These are phyloP conservation scores for Megaustenia siamemsis DNA, from an alignment of 2,888 invertebrate species.

Conservation along the genomic window DNA sequence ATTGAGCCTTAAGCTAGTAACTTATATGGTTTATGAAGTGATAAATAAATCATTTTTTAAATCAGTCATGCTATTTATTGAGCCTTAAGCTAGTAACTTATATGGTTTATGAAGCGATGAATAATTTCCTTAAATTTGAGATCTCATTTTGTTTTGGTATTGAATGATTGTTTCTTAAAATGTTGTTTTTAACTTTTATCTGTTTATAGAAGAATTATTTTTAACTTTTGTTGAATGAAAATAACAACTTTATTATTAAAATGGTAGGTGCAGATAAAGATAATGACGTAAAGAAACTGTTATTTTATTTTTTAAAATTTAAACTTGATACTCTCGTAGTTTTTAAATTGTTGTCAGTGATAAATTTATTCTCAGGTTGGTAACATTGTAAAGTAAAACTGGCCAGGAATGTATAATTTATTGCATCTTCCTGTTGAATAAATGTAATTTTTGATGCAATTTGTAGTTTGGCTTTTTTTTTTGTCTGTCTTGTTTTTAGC, in stretches of 20 bases:
- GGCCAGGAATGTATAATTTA: background rate
- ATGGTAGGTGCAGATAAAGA: too few relatives aligned
- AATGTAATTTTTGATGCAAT: conserved; percentile 11
- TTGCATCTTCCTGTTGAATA: background rate
- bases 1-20: too few relatives aligned
- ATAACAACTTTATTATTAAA: too few relatives aligned
- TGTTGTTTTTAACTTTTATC: too few relatives aligned
- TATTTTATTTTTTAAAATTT: background rate
- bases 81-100: background rate
- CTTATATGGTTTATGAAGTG: background rate
- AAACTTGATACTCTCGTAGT: background rate
- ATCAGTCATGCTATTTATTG: background rate
- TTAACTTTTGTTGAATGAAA: too few relatives aligned
- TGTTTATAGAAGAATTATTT: too few relatives aligned
- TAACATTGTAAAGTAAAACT: too few relatives aligned
- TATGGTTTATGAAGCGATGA: background rate
- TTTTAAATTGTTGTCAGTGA: background rate
- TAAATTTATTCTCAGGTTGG: too few relatives aligned
- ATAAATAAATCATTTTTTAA: background rate
- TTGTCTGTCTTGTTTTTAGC: conserved; percentile 5
- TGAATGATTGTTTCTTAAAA: too few relatives aligned
- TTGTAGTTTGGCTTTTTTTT: conserved; percentile 19
- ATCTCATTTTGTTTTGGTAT: background rate
- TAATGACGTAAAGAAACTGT: too few relatives aligned
- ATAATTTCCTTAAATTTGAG: too few relatives aligned